Base-by-base conservation (phyloP, 2,888 invertebrate genomes). In the Aphelenchoides bicaudatus region DNA sequence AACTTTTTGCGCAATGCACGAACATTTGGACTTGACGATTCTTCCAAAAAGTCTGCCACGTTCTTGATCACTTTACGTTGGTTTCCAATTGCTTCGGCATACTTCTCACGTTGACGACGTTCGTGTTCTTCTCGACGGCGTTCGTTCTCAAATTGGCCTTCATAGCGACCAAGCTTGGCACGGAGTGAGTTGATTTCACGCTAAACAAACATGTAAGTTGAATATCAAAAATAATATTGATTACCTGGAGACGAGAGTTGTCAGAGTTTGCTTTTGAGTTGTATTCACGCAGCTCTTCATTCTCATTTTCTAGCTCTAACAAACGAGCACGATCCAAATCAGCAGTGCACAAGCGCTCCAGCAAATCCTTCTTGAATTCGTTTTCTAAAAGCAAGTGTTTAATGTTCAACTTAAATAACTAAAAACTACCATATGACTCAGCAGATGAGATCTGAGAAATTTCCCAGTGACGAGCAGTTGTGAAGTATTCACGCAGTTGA, bases 121-220 rank as follows among this genome's bases (percentile, higher is more conserved):
- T 46, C 46, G 8, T 50, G 52, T 63, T 68, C 61, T 54, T 70
- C 28, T 38, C 65, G 37, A 38, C 39, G 25, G 27, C 46, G 51
- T 31, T 67, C 66, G 16, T 65, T 66, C 31, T 72, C 61, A 65
- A 67, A 67, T 4, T 63, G 65, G 47, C 57, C 59, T 56, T 75
- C 75, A 52, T 61, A 67, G 8, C 56, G 37, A 3, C 50, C 50
- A 27, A 74, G 52, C 13, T 71, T 59, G 13, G 56, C 50, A 34
- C 61, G 57, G 50, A 73, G 48, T 13, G 69, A 65, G 16, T 58
- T 58, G 29, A 59, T 61, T 56, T 73, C 71, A 6, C 72, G 48
- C 67, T 68, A 29, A 53, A 66, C n/a, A 57, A 8, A n/a, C 21
- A 2, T 27, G 21, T 16, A 52, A 27, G 30, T 52, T 56, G 37